Percentiles rank a stretch among this genome's conserved stretches.
phyloP scores from a whole-genome alignment of 37 sponge, comb jelly and placozoan genomes.

The Beroe ovata region DNA sequence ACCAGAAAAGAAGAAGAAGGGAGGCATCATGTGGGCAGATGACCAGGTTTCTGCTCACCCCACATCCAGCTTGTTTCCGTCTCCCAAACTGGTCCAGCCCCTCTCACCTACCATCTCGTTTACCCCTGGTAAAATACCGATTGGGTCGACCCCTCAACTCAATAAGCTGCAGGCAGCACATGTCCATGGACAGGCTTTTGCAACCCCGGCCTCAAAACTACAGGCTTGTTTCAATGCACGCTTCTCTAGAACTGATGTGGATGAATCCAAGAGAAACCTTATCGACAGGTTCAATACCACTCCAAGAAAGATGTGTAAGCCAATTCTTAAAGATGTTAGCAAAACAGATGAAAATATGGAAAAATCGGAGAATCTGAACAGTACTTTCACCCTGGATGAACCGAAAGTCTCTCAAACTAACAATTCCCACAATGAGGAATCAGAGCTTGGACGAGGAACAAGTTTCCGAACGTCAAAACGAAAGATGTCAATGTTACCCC shows the following conservation, averaged over 20 bases:
- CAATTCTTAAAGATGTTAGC: slow-evolving; percentile 7
- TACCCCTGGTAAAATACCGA: slow-evolving; percentile 36
- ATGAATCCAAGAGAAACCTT: background rate
- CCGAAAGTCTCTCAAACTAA: background rate
- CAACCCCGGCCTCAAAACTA: slow-evolving; percentile 24
- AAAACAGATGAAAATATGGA: slow-evolving; percentile 6
- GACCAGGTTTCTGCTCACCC: slow-evolving; percentile 6
- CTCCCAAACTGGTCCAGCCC: slow-evolving; percentile 62
- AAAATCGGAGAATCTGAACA: slow-evolving; percentile 7
- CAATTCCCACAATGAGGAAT: background rate
- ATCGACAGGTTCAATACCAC: slow-evolving; percentile 5
- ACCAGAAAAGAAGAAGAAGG: background rate
- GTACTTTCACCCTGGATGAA: slow-evolving; percentile 54
- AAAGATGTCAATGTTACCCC: slow-evolving; percentile 39
- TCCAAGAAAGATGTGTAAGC: background rate
- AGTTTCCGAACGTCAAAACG: background rate
- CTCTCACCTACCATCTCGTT: slow-evolving; percentile 40
- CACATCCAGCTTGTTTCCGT: slow-evolving; percentile 51
- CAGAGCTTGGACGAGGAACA: background rate
- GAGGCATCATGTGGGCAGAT: slow-evolving; percentile 51
- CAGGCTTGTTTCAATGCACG: slow-evolving; percentile 51
- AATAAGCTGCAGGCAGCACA: slow-evolving; percentile 41
- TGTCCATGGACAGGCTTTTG: slow-evolving; percentile 19
- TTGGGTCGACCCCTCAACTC: slow-evolving; percentile 57
- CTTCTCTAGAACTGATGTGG: background rate